phyloP scores from a whole-genome alignment of 1,140 invertebrate species.

The Carposina sasakii region DNA sequence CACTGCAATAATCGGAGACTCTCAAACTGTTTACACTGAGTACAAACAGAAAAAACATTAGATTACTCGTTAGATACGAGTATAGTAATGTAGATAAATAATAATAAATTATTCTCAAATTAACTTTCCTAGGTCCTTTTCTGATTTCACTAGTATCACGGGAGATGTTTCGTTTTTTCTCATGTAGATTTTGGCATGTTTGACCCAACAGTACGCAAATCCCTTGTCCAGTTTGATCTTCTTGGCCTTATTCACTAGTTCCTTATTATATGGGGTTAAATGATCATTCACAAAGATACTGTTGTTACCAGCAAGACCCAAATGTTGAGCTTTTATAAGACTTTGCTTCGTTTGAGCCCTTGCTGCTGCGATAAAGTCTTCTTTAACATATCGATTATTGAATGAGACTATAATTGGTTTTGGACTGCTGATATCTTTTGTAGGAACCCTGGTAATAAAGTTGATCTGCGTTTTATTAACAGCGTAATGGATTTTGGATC shows the following conservation, averaged over 20 bases:
- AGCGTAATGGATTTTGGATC: neutral
- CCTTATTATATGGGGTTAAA: neutral
- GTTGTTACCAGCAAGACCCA: neutral
- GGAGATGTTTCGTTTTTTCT: neutral
- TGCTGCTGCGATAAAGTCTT: neutral
- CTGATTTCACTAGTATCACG: neutral
- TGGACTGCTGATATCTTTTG: neutral
- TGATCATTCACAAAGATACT: neutral
- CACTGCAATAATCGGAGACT: neutral
- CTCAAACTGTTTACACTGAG: neutral
- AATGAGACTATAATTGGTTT: too few species aligned
- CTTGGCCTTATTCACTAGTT: neutral
- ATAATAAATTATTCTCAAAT: neutral
- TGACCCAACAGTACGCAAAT: neutral
- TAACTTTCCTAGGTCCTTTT: neutral
- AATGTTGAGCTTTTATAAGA: neutral
- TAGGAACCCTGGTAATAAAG: neutral
- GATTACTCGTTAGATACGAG: neutral
- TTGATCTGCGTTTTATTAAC: neutral
- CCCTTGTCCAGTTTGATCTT: neutral
- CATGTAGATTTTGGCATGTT: neutral
- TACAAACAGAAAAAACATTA: neutral
- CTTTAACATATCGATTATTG: too few species aligned
- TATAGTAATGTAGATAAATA: neutral
- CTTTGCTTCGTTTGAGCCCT: neutral